Base-by-base conservation (phyloP, 2,888 invertebrate genomes). In the Zelleria hepariella region DNA sequence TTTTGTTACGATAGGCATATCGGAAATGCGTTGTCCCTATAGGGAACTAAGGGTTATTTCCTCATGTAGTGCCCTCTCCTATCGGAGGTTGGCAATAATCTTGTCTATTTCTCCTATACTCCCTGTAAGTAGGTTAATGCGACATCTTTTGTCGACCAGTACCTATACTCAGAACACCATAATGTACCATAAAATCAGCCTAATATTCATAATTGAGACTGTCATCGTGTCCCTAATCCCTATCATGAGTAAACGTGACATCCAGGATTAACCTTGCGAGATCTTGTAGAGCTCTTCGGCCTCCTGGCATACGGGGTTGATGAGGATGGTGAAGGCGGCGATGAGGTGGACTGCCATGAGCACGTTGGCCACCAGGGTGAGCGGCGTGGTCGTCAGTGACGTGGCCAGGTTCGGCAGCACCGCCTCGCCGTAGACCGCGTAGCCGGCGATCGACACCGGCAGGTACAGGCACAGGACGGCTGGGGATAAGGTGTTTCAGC, bases 271-370 rank as follows among this genome's bases (percentile, higher is more conserved):
- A 93, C 93, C 81, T 69, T 86, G 85, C 2, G 92, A 91, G 5
- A 93, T 85, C 59, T 86, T 86, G 65, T 93, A 90, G 2, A 92
- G 79, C 68, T 93, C 91, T 71, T 94, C 94, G 60, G 93, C 70
- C 69, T 93, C 92, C 77, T 94, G 93, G 70, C 91, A 92, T 48
- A 93, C 91, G 0, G 94, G 94, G 80, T 94, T 94, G 65, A 93
- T 89, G 63, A 93, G 90, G 66, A 94, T 93, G 62, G 93, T 79
- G 73, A 93, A 93, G 25, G 93, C 93, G 56, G 91, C 82, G 26
- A 93, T 75, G 20, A 94, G 85, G 74, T 94, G 94, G 3, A 91
- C 67, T 0, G 91, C 90, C 87, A 94, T 91, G 26, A 93, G 80
- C 32, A 92, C 74, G 70, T 93, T 90, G 27, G 91, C 92, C 0